A percentile compares a stretch with the other conserved stretches of the same genome.
These are phyloP conservation scores for Eilema caniola DNA, from an alignment of 2,888 invertebrate species.

Conservation along the genomic window DNA sequence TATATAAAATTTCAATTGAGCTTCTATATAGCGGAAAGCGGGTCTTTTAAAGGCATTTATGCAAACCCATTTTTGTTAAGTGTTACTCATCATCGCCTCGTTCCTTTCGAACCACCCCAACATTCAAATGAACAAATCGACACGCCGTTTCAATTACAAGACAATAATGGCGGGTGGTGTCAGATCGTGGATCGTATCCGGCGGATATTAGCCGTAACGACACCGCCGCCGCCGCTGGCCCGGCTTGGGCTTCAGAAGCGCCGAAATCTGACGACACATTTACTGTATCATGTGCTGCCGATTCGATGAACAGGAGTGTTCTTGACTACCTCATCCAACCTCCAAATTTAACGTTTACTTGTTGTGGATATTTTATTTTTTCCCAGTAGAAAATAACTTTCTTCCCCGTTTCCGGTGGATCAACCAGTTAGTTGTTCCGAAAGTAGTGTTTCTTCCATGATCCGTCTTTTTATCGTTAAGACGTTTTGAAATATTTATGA, in stretches of 20 bases:
- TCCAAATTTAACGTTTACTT: constrained; percentile 28
- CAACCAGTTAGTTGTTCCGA: constrained; percentile 62
- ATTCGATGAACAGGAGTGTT: constrained; percentile 18
- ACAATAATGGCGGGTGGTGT: constrained; percentile 74
- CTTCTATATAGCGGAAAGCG: no score
- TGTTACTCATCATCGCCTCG: constrained; percentile 27
- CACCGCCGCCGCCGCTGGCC: constrained; percentile 58
- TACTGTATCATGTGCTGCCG: constrained; percentile 58
- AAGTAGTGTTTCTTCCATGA: constrained; percentile 7
- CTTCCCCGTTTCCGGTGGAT: constrained; percentile 72
- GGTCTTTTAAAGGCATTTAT: no score
- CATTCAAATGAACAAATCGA: constrained; percentile 73
- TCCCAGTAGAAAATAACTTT: constrained; percentile 46
- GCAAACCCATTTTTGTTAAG: constrained; percentile 1
- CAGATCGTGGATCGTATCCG: constrained; percentile 74
- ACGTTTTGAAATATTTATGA: background rate
- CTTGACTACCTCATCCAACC: constrained; percentile 11
- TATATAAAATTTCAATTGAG: no score
- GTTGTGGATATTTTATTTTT: constrained; percentile 26
- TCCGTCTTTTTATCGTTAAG: background rate
- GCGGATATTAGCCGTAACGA: constrained; percentile 80
- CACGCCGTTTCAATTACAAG: constrained; percentile 82
- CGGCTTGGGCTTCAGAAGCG: constrained; percentile 66
- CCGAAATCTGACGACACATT: constrained; percentile 83
- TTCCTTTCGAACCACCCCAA: constrained; percentile 49